These are phyloP conservation scores for Hippopotamus amphibius DNA, from an alignment of 2,113 vertebrate species.

Conservation along the genomic window DNA sequence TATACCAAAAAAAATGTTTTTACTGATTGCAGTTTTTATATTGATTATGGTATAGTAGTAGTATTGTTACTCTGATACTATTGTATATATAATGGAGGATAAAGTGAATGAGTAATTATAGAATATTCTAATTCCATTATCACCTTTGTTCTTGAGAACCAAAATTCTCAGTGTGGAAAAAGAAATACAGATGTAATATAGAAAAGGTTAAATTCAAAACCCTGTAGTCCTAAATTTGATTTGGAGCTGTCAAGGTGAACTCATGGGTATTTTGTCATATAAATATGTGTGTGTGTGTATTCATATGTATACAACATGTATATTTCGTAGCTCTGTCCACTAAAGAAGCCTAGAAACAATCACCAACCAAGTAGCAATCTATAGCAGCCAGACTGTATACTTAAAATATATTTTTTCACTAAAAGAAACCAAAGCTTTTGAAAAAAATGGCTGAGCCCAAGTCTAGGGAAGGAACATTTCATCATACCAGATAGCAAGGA, in stretches of 20 bases:
- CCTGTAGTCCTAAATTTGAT: background rate
- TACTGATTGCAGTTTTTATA: background rate
- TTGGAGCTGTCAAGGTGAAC: background rate
- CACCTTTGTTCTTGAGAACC: background rate
- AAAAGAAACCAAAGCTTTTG: slow-evolving; percentile 32
- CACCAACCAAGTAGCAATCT: background rate
- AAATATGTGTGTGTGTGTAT: background rate
- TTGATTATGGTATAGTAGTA: background rate
- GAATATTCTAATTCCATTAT: slow-evolving; percentile 13
- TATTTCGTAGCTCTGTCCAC: background rate
- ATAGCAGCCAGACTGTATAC: background rate
- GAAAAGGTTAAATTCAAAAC: background rate
- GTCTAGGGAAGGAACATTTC: background rate
- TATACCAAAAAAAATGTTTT: background rate
- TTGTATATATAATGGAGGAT: background rate
- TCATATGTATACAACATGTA: background rate
- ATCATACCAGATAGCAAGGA: background rate
- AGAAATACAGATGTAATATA: background rate
- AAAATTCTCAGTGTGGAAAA: background rate
- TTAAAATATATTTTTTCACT: background rate
- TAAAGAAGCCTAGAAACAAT: background rate
- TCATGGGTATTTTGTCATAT: background rate
- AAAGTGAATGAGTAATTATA: background rate
- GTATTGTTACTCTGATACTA: background rate
- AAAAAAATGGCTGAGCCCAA: background rate